A percentile compares a stretch with the other conserved stretches of the same genome.
Conservation (phyloP, 2,797 vertebrate species). For the Cheirogaleus major region DNA sequence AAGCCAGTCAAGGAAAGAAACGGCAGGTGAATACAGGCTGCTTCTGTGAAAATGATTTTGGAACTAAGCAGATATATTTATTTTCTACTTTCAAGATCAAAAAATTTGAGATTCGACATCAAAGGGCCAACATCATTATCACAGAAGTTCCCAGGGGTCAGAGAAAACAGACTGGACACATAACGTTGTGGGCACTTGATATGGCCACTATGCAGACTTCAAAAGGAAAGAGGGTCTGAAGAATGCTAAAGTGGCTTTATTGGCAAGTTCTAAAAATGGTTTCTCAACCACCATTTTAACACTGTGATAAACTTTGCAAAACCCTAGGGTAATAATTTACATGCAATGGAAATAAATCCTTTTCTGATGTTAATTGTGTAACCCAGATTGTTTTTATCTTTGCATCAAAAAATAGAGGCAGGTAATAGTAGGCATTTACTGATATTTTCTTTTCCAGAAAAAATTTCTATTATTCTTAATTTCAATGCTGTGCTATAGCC, state of each 20-base stretch:
- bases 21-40: not conserved
- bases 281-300: not conserved
- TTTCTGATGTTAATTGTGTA: not conserved
- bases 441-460: not conserved
- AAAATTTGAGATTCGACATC: not conserved
- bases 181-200: not conserved
- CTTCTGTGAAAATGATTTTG: constrained; percentile 52
- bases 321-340: not conserved
- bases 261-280: not conserved
- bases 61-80: constrained; percentile 49
- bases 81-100: constrained; percentile 55
- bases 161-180: not conserved
- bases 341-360: not conserved
- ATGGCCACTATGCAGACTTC: not conserved
- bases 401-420: not conserved
- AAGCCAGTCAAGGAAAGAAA: constrained; percentile 32
- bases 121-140: constrained; percentile 30
- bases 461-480: not conserved
- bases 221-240: not conserved
- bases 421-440: not conserved
- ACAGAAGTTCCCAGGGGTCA: constrained; percentile 39
- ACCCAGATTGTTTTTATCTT: not conserved
- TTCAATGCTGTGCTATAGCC: not conserved
- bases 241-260: not conserved
- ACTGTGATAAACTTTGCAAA: not conserved